Percentiles rank a stretch among this genome's conserved stretches.
These are phyloP conservation scores for Terrapene triunguis DNA, from an alignment of 2,113 vertebrate species.

Conservation along the genomic window DNA sequence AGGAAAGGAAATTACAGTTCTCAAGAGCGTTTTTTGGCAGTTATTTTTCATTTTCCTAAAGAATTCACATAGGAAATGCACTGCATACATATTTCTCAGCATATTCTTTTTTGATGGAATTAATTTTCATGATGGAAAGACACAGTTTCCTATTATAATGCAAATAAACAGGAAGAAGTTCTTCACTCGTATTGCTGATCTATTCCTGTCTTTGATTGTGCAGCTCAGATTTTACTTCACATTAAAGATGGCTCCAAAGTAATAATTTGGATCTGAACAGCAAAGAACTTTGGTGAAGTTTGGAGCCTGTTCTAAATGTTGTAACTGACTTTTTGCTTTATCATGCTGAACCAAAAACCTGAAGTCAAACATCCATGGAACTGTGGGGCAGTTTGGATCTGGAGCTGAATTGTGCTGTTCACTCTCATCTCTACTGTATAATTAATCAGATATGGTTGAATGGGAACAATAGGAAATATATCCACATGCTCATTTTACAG, in stretches of 20 bases:
- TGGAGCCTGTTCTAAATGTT: neutral
- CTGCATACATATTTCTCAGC: neutral
- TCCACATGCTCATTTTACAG: neutral
- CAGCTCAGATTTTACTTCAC: neutral
- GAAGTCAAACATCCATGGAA: neutral
- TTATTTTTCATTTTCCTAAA: conserved; percentile 40
- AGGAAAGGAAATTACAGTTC: neutral
- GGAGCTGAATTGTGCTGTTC: neutral
- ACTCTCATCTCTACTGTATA: neutral
- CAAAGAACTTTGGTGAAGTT: neutral
- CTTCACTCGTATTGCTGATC: neutral
- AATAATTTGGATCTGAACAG: neutral
- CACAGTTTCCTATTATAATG: conserved; percentile 23
- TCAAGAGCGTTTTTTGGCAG: neutral
- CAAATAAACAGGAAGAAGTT: conserved; percentile 27
- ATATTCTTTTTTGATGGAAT: conserved; percentile 25
- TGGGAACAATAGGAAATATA: neutral
- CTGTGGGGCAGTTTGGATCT: neutral
- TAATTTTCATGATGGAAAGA: conserved; percentile 15
- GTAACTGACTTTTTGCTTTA: neutral
- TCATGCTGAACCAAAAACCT: neutral
- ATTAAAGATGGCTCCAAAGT: neutral
- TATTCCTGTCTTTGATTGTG: neutral
- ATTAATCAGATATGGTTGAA: neutral
- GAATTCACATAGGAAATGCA: conserved; percentile 12